Conservation (phyloP, 2,797 vertebrate genomes). For the Enteromius afrohamiltoni region DNA sequence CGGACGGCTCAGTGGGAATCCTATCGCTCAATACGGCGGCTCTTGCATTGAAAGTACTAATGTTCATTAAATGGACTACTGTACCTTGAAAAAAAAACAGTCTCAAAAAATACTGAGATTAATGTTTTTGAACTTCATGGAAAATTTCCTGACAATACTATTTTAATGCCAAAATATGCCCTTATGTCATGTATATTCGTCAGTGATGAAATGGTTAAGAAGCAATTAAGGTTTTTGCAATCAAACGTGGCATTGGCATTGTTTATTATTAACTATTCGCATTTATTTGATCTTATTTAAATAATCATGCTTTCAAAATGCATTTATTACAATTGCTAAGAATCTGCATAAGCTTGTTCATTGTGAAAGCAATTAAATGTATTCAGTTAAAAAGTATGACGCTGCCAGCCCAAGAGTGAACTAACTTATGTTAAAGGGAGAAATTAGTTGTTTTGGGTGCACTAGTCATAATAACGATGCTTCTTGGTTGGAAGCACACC, state of each 20-base stretch:
- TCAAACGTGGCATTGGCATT: no score
- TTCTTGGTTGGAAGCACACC: constrained; percentile 15
- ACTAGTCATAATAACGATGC: neutral
- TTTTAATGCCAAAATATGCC: no score
- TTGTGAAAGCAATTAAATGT: neutral
- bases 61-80: neutral
- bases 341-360: neutral
- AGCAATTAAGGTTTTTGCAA: no score
- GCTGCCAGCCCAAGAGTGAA: neutral
- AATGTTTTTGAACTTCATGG: neutral
- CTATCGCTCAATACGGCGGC: neutral
- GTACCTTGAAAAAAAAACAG: neutral
- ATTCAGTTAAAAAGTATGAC: neutral
- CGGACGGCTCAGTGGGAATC: neutral
- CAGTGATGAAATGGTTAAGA: no score
- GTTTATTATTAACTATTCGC: no score
- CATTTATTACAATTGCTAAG: neutral
- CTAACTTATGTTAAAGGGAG: neutral
- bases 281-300: neutral
- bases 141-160: neutral
- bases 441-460: neutral
- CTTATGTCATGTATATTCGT: neutral
- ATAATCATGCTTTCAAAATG: neutral
- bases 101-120: neutral
- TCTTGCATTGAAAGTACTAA: neutral